Conservation (phyloP, 2,797 vertebrate genomes). For the Lithobates pipiens region DNA sequence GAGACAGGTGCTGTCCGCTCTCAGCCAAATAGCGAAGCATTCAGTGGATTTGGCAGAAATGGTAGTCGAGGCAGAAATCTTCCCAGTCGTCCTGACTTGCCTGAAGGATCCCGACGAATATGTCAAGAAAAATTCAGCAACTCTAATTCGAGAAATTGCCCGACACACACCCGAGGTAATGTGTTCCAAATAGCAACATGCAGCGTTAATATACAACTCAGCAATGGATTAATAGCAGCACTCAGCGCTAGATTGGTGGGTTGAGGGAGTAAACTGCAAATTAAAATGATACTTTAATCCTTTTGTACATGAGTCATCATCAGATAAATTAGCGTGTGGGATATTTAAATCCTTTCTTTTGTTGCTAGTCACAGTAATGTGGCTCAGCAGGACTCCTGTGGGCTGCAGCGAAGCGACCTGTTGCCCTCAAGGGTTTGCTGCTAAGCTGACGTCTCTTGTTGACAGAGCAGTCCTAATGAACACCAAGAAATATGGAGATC, state of each 20-base stretch:
- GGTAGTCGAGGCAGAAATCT: constrained; percentile 93
- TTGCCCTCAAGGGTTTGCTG: constrained; percentile 44
- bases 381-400: constrained; percentile 50
- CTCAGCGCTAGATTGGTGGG: constrained; percentile 24
- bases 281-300: constrained; percentile 59
- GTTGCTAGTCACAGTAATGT: constrained; percentile 42
- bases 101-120: constrained; percentile 91
- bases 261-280: constrained; percentile 41
- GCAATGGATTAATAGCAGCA: constrained; percentile 28
- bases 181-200: constrained; percentile 69
- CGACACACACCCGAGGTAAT: constrained; percentile 93
- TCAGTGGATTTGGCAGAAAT: constrained; percentile 90
- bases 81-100: constrained; percentile 87
- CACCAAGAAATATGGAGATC: not conserved
- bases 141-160: constrained; percentile 92
- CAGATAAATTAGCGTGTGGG: constrained; percentile 44
- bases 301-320: constrained; percentile 36
- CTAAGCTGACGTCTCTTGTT: constrained; percentile 40
- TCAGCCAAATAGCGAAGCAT: constrained; percentile 93
- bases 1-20: constrained; percentile 93
- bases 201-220: constrained; percentile 60
- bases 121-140: constrained; percentile 90
- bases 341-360: constrained; percentile 55
- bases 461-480: constrained; percentile 17
- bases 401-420: constrained; percentile 39